phyloP scores from a whole-genome alignment of 2,888 invertebrate species.

The Pristionchus entomophagus region DNA sequence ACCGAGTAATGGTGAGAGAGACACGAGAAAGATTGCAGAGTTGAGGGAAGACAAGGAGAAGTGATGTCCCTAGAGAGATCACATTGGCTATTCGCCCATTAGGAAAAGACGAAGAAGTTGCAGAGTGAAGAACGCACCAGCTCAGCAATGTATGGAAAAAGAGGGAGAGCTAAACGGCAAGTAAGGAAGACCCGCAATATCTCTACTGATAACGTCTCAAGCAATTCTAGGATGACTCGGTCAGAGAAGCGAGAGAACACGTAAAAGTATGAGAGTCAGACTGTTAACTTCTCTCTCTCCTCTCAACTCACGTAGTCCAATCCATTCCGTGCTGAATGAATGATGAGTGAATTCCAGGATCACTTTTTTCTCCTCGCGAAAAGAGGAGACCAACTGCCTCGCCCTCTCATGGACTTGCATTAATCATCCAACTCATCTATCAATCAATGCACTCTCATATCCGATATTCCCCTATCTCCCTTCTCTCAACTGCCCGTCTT shows the following conservation, averaged over 20 bases:
- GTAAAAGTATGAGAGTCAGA: too few species aligned
- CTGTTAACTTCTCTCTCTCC: background rate
- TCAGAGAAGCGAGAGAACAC: too few species aligned
- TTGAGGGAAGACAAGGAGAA: slow-evolving; percentile 35
- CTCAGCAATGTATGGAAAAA: slow-evolving; percentile 10
- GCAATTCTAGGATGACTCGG: too few species aligned
- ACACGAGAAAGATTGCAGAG: background rate
- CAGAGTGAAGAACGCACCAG: slow-evolving; percentile 3
- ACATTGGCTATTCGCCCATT: slow-evolving; percentile 37
- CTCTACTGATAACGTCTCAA: slow-evolving; percentile 30
- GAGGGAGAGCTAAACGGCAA: background rate
- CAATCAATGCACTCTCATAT: slow-evolving; percentile 27
- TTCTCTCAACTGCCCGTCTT: background rate
- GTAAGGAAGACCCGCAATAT: slow-evolving; percentile 7
- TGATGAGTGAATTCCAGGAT: slow-evolving; percentile 6
- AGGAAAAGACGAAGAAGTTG: slow-evolving; percentile 23
- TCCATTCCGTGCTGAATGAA: slow-evolving; percentile 32
- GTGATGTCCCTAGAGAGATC: slow-evolving; percentile 39
- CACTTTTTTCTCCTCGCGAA: too few species aligned
- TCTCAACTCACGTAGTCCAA: background rate
- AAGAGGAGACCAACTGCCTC: slow-evolving; percentile 6
- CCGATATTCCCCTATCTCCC: background rate
- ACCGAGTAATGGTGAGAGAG: slow-evolving; percentile 27
- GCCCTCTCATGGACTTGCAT: background rate
- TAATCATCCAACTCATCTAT: slow-evolving; percentile 33